These are phyloP conservation scores for Pyxicephalus adspersus DNA, from an alignment of 2,113 vertebrate genomes.

Conservation along the genomic window DNA sequence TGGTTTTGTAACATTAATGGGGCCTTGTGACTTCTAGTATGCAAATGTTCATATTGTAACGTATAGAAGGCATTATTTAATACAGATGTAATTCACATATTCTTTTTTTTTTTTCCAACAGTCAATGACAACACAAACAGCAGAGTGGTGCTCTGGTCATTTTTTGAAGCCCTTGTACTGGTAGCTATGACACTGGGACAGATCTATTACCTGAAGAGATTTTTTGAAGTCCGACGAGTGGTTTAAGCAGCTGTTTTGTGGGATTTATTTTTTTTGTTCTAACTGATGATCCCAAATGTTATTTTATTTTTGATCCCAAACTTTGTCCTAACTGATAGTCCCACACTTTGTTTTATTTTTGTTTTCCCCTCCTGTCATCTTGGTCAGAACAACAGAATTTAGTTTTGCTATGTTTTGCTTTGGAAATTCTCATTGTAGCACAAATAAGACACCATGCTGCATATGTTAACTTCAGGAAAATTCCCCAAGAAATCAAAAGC, in stretches of 20 bases:
- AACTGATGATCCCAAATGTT: constrained; percentile 62
- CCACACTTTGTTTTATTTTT: constrained; percentile 41
- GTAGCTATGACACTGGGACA: constrained; percentile 99
- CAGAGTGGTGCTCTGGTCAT: constrained; percentile 99
- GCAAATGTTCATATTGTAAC: too few species aligned
- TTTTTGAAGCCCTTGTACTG: constrained; percentile 98
- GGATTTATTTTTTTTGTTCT: constrained; percentile 48
- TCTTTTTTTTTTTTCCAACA: constrained; percentile 63
- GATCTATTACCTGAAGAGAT: constrained; percentile 99
- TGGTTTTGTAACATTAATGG: too few species aligned
- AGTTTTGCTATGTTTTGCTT: constrained; percentile 14
- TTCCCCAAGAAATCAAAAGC: not conserved
- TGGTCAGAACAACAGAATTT: constrained; percentile 32
- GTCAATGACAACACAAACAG: constrained; percentile 99
- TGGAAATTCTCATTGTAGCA: constrained; percentile 27
- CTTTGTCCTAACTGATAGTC: constrained; percentile 61
- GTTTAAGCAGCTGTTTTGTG: constrained; percentile 75
- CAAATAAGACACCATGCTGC: constrained; percentile 21
- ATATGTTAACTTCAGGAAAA: constrained; percentile 34
- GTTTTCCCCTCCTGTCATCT: not conserved
- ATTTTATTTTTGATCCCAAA: constrained; percentile 56
- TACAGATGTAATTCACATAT: not conserved
- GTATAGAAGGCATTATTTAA: too few species aligned
- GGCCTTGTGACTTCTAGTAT: too few species aligned
- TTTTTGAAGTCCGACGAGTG: constrained; percentile 98